Evolutionary conservation across 2,113 vertebrate species (phyloP).

Genomic region (Oenanthe oenanthe): DNA sequence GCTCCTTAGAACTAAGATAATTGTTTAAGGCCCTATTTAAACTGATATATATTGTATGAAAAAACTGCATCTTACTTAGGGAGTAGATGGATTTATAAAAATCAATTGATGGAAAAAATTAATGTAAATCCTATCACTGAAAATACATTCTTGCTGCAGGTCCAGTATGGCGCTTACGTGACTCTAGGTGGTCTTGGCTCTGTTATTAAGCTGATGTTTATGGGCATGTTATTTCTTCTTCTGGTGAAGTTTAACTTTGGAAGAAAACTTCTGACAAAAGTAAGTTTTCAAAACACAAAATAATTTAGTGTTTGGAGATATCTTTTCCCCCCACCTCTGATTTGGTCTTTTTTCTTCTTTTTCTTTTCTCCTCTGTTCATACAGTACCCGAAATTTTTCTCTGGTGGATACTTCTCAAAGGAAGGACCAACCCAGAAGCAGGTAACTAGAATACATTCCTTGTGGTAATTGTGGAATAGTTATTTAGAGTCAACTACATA

Average conservation of each 20-base stretch:
- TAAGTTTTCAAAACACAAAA: conserved; percentile 66
- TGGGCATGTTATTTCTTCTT: conserved; percentile 88
- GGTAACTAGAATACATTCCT: conserved; percentile 71
- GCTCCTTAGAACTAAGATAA: background rate
- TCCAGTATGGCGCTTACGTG: conserved; percentile 88
- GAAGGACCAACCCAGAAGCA: conserved; percentile 92
- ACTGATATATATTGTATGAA: background rate
- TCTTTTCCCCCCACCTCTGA: background rate
- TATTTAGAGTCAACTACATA: background rate
- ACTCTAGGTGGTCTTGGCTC: conserved; percentile 84
- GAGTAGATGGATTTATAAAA: background rate
- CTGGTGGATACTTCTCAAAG: conserved; percentile 87
- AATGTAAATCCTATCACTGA: background rate
- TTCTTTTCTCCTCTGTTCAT: background rate
- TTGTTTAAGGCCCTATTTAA: background rate
- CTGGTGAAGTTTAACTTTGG: conserved; percentile 89
- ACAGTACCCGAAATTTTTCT: conserved; percentile 93
- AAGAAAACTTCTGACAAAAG: conserved; percentile 90
- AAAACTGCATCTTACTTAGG: background rate
- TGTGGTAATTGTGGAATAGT: background rate
- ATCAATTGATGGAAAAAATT: background rate
- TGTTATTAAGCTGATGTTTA: conserved; percentile 87
- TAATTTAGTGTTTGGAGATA: background rate
- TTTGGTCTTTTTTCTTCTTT: background rate
- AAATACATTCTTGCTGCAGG: conserved; percentile 66